Conservation (phyloP, 2,888 invertebrate species). For the Glaucopsyche alexis region DNA sequence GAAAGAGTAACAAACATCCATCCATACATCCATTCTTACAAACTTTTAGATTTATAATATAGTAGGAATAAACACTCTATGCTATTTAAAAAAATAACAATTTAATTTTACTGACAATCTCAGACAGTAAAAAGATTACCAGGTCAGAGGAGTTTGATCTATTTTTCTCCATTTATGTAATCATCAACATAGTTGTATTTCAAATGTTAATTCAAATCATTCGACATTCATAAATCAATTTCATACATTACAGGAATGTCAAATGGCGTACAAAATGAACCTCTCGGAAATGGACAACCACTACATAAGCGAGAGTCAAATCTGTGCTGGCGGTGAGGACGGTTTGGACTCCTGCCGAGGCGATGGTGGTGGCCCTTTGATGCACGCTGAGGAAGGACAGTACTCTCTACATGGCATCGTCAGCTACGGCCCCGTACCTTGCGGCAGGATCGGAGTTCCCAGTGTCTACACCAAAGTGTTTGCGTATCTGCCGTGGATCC, state of each 20-base stretch:
- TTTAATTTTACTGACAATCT: not conserved
- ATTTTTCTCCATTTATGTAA: not conserved
- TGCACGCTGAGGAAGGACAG: constrained; percentile 45
- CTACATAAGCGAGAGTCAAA: constrained; percentile 40
- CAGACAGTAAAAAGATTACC: too few relatives aligned
- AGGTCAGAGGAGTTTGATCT: too few relatives aligned
- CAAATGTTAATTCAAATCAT: not conserved
- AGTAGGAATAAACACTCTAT: too few relatives aligned
- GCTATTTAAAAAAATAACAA: too few relatives aligned
- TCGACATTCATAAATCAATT: not conserved
- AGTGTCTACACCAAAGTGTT: constrained; percentile 44
- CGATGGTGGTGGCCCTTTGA: constrained; percentile 85
- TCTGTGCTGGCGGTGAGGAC: constrained; percentile 65
- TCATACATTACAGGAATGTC: constrained; percentile 38
- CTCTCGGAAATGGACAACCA: constrained; percentile 33
- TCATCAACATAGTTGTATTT: constrained; percentile 13
- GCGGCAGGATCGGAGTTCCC: constrained; percentile 41
- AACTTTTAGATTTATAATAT: not conserved
- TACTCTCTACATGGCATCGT: constrained; percentile 42
- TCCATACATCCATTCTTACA: too few relatives aligned
- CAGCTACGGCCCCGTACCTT: constrained; percentile 40
- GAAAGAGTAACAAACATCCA: too few relatives aligned
- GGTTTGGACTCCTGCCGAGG: constrained; percentile 83
- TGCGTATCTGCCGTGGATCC: constrained; percentile 42
- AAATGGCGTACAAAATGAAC: constrained; percentile 35